Evolutionary conservation across 1,140 invertebrate species (phyloP).

Genomic region (Platyscapa corneri): DNA sequence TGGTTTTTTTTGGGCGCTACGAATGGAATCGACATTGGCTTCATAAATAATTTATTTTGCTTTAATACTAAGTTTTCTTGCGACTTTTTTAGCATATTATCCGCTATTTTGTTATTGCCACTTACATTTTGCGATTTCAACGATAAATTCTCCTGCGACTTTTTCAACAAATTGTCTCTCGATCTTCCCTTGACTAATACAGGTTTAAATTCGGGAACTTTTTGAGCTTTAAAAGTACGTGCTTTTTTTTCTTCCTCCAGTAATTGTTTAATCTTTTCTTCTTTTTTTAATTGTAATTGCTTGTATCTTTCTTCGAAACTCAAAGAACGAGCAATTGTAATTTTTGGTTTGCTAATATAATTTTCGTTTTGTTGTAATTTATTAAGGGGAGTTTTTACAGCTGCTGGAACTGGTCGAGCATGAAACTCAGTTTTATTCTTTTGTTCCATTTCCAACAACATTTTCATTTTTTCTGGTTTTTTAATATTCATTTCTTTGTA

Average conservation of each 20-base stretch:
- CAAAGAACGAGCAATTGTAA: constrained; percentile 68
- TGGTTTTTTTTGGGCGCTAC: constrained; percentile 3
- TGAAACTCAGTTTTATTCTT: constrained; percentile 69
- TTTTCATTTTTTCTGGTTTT: constrained; percentile 76
- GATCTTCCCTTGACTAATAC: constrained; percentile 58
- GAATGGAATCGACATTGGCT: constrained; percentile 29
- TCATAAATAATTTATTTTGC: constrained; percentile 33
- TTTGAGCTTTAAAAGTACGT: constrained; percentile 74
- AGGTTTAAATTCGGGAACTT: constrained; percentile 69
- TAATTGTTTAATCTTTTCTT: constrained; percentile 74
- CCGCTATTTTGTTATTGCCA: not conserved
- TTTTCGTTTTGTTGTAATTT: constrained; percentile 41
- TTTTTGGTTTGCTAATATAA: constrained; percentile 46
- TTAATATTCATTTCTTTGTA: constrained; percentile 71
- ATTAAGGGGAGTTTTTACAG: constrained; percentile 52
- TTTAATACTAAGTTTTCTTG: constrained; percentile 14
- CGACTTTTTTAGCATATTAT: constrained; percentile 26
- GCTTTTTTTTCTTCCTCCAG: constrained; percentile 68
- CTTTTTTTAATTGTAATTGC: constrained; percentile 69
- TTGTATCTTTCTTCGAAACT: constrained; percentile 76
- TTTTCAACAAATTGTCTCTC: constrained; percentile 41
- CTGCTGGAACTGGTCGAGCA: constrained; percentile 69
- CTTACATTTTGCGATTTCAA: not conserved
- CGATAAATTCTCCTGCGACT: constrained; percentile 38
- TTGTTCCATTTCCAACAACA: constrained; percentile 62